These are phyloP conservation scores for Myotis brandtii DNA, from an alignment of 2,113 vertebrate genomes.

Conservation along the genomic window DNA sequence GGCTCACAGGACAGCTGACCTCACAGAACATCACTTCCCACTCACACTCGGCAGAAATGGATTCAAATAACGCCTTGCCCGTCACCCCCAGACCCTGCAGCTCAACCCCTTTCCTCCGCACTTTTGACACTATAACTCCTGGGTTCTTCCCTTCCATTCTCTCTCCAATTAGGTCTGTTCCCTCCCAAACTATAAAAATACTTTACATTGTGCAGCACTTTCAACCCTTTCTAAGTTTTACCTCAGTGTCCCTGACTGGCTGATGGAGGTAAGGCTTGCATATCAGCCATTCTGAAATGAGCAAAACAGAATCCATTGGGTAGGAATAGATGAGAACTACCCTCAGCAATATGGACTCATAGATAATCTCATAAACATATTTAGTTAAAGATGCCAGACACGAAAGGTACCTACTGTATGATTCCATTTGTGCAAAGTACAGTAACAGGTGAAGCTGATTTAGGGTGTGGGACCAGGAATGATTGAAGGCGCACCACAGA, in stretches of 20 bases:
- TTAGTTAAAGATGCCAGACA: not conserved
- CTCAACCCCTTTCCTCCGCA: not conserved
- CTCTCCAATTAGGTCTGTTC: not conserved
- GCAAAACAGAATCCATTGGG: not conserved
- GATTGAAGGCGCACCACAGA: too few species aligned
- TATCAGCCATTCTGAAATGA: not conserved
- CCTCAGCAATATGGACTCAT: too few species aligned
- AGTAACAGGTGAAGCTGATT: not conserved
- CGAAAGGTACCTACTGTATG: not conserved
- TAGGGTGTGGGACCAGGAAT: not conserved
- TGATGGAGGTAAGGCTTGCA: not conserved
- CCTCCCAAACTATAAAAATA: not conserved
- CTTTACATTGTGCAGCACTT: not conserved
- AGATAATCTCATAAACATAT: not conserved
- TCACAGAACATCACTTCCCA: not conserved
- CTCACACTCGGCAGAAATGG: not conserved
- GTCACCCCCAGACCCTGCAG: not conserved
- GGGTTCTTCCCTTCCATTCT: not conserved
- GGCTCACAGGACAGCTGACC: not conserved
- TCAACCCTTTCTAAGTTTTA: not conserved
- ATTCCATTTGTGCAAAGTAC: not conserved
- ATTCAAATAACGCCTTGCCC: not conserved
- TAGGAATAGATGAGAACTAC: not conserved
- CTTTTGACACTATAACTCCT: not conserved
- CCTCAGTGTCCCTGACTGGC: not conserved